Base-by-base conservation (phyloP, 2,888 invertebrate species). In the Dryococelus australis region DNA sequence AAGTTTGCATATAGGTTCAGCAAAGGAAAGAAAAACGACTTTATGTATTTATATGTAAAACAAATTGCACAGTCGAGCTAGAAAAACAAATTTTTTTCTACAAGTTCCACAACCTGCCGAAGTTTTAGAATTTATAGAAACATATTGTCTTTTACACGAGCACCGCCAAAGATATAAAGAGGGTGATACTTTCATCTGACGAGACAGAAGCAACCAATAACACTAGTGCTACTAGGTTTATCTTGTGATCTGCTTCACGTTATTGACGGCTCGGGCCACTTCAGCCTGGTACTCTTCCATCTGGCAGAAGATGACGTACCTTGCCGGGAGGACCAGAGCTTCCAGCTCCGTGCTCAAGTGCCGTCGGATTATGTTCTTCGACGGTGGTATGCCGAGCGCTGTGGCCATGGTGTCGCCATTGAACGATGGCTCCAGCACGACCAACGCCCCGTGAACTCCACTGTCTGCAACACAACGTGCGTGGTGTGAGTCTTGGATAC, bases 391-490 rank as follows among this genome's bases (percentile, higher is more conserved):
- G 87, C 98, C 98, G 89, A 98, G 94, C 0, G 98, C 97, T 13
- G 97, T 97, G 85, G 98, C 98, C 96, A 99, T 97, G 84, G 98
- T 98, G 92, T 98, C 98, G 51, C 98, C 97, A 87, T 97, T 98
- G 93, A 99, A 98, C 24, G 98, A 97, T 26, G 98, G 97, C 92
- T 99, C 98, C 91, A 99, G 93, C 26, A 98, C 98, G 86, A 98
- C 97, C 89, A 99, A 93, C 20, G 98, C 98, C 88, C 99, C 98
- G 92, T 99, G 98, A 13, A 99, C 97, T 90, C 99, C 99, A 91
- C 98, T 98, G 92, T 98, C 98, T 96, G 93, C 89, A 91, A 92
- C 88, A 91, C 91, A 88, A 86, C n/a, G 65, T 20, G n/a, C 47
- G 16, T 8, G 16, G 47, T 47, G 16, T 47, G 16, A 47, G 47